Percentiles rank a stretch among this genome's conserved stretches.
These are phyloP conservation scores for Sicus ferrugineus DNA, from an alignment of 2,888 invertebrate species.

Conservation along the genomic window DNA sequence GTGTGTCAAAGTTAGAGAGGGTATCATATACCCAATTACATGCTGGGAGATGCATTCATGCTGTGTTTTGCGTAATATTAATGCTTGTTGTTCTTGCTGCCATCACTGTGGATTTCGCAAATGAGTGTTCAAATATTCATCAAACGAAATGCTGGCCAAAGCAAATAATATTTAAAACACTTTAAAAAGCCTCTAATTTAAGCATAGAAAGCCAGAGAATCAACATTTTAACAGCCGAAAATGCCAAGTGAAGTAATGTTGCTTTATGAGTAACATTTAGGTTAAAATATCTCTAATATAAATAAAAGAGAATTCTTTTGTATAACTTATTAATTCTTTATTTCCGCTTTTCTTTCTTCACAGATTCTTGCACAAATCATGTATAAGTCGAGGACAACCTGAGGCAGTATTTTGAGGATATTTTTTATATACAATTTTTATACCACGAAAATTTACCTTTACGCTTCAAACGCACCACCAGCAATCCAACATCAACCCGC, in stretches of 20 bases:
- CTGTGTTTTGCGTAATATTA: no score
- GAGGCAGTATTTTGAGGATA: constrained; percentile 22
- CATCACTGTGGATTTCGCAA: not conserved
- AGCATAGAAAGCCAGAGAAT: not conserved
- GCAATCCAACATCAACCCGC: not conserved
- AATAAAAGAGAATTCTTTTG: not conserved
- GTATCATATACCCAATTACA: no score
- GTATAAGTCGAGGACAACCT: constrained; percentile 14
- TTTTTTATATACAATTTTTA: no score
- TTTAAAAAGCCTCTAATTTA: constrained; percentile 9
- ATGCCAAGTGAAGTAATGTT: no score
- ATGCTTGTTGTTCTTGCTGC: not conserved
- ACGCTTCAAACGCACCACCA: not conserved
- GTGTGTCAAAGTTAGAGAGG: no score
- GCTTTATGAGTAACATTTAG: no score
- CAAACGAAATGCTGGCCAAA: not conserved
- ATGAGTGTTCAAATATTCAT: not conserved
- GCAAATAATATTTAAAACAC: constrained; percentile 7
- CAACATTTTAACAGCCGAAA: not conserved
- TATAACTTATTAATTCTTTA: constrained; percentile 3
- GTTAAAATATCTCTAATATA: no score
- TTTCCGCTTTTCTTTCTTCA: not conserved
- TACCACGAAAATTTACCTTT: no score
- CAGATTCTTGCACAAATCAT: constrained; percentile 19
- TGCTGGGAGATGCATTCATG: no score